These are phyloP conservation scores for Chiridota heheva DNA, from an alignment of 35 echinoderm and acorn worm species.

Conservation along the genomic window DNA sequence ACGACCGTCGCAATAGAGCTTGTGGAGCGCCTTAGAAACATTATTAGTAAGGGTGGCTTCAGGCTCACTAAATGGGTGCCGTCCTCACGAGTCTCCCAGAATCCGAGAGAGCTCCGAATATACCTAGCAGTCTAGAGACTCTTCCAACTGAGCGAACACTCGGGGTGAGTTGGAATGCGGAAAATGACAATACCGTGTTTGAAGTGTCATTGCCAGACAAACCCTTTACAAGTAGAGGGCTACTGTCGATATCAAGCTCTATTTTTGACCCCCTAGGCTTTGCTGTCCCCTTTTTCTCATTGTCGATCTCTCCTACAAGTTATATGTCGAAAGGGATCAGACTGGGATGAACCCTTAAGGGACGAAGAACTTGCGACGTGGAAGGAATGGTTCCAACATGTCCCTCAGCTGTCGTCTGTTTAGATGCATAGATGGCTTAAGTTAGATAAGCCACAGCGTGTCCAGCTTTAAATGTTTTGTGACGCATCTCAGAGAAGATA, in stretches of 20 bases:
- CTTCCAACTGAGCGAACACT: conserved; percentile 49
- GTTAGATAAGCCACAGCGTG: background rate
- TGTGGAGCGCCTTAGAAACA: conserved; percentile 22
- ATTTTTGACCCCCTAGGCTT: conserved; percentile 62
- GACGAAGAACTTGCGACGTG: background rate
- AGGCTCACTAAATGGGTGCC: conserved; percentile 54
- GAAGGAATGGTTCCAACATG: conserved; percentile 18
- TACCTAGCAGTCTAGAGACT: conserved; percentile 1
- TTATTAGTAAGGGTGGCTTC: conserved; percentile 45
- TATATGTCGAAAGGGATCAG: conserved; percentile 33
- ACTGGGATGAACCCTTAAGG: conserved; percentile 50
- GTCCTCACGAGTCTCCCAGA: conserved; percentile 57
- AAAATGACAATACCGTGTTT: conserved; percentile 33
- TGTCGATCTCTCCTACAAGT: conserved; percentile 62
- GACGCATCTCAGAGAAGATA: conserved; percentile 43
- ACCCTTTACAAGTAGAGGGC: conserved; percentile 53
- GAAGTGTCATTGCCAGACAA: conserved; percentile 11
- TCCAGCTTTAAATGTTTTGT: conserved; percentile 61
- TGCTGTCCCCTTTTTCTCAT: conserved; percentile 37
- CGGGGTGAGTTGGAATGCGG: conserved; percentile 43
- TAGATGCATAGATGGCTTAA: conserved; percentile 16
- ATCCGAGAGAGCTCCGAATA: conserved; percentile 53
- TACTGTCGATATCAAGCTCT: conserved; percentile 41
- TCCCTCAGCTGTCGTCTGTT: background rate
- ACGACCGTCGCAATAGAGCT: conserved; percentile 33